Base-by-base conservation (phyloP, 2,797 vertebrate genomes). In the Picus viridis region DNA sequence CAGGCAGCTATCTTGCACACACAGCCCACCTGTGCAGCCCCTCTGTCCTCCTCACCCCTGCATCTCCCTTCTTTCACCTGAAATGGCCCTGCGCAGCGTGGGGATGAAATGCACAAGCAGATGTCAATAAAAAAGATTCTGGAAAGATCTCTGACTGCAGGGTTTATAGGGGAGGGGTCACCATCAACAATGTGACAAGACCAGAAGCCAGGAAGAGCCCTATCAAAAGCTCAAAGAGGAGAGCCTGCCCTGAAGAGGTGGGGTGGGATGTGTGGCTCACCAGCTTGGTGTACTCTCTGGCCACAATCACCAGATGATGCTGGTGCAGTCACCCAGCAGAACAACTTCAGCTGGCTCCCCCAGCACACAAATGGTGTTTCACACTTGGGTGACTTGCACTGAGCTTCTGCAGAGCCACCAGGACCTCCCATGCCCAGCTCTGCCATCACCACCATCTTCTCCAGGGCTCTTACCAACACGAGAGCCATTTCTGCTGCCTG, bases 111-210 rank as follows among this genome's bases (percentile, higher is more conserved):
- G 47, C 18, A 36, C 17, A 29, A 83, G 76, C 76, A 83, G 71
- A 85, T 70, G 91, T 23, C 4, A 6, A 83, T 53, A 86, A 89
- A 64, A 34, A 86, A 67, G 53, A 57, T 65, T 63, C 68, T 64
- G 54, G 80, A 78, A 90, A 83, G 61, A 76, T 16, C 58, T 82
- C 83, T 67, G 45, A 57, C 11, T 2, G 2, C 67, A 26, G 59
- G 68, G 15, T 64, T 83, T 32, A 30, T 5, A 39, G 47, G 20
- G 63, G n/a, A 74, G 16, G 26, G 32, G 3, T 54, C 47, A 17
- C 0, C 2, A 29, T 14, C 47, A 14, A 4, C 0, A 7, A 16
- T 64, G 16, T 15, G 34, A 20, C 14, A 4, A 10, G 19, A 29
- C 4, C 0, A 13, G 7, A n/a, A 51, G 41, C 16, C 23, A 27